Percentiles rank a stretch among this genome's conserved stretches.
These are phyloP conservation scores for Phrynosoma platyrhinos DNA, from an alignment of 2,113 vertebrate species.

Conservation along the genomic window DNA sequence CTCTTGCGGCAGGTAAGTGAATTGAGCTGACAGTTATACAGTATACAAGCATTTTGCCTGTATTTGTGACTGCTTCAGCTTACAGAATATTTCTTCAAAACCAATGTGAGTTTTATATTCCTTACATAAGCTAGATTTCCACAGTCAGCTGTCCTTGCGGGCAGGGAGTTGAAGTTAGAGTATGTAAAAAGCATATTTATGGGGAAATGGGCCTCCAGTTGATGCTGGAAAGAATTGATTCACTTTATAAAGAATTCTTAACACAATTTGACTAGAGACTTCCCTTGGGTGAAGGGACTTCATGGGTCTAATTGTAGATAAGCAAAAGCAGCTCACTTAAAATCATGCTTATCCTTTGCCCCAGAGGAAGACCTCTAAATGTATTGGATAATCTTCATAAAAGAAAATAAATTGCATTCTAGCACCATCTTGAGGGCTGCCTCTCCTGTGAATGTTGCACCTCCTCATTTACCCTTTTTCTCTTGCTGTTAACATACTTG, in stretches of 20 bases:
- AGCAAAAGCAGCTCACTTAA: slow-evolving; percentile 1
- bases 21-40: neutral
- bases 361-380: neutral
- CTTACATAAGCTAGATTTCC: neutral
- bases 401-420: slow-evolving; percentile 3
- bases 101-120: neutral
- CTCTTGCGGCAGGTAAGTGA: slow-evolving; percentile 84
- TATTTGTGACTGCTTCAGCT: neutral
- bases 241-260: neutral
- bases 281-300: neutral
- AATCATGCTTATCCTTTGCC: too few relatives aligned
- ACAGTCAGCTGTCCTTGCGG: neutral
- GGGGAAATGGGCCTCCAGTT: neutral
- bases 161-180: neutral
- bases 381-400: neutral
- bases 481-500: neutral
- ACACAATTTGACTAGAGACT: neutral
- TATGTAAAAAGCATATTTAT: too few relatives aligned
- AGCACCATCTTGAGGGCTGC: neutral
- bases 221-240: neutral
- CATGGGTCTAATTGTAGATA: neutral
- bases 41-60: neutral
- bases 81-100: neutral
- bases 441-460: neutral
- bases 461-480: neutral